Conservation (phyloP, 2,888 invertebrate genomes). For the Leptura quadrifasciata region DNA sequence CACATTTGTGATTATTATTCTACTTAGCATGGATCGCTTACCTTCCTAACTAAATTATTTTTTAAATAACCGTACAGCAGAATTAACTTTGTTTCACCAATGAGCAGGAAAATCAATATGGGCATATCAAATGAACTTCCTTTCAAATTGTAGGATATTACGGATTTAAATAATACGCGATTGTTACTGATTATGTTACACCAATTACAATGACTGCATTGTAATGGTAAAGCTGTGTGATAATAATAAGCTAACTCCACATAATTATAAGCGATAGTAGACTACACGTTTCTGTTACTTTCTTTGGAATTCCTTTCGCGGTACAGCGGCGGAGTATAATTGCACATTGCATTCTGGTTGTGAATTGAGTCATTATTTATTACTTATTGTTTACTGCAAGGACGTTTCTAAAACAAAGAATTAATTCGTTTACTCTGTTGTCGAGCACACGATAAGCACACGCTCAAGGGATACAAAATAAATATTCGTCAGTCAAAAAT, state of each 20-base stretch:
- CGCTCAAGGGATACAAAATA: too few relatives aligned
- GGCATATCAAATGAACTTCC: not conserved
- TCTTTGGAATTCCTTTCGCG: slow-evolving; percentile 15
- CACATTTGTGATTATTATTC: too few relatives aligned
- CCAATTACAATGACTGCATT: slow-evolving; percentile 3
- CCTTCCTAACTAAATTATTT: too few relatives aligned
- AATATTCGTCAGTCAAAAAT: too few relatives aligned
- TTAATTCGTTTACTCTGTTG: too few relatives aligned
- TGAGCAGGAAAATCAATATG: not conserved
- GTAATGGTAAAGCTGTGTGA: slow-evolving; percentile 4
- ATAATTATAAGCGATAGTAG: not conserved
- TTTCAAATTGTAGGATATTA: not conserved
- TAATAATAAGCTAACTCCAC: not conserved
- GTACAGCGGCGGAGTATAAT: not conserved
- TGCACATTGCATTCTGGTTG: not conserved
- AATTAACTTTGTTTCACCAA: not conserved
- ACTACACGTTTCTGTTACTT: slow-evolving; percentile 2
- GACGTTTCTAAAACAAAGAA: slow-evolving; percentile 5
- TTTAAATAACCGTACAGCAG: too few relatives aligned
- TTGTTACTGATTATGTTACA: slow-evolving; percentile 2
- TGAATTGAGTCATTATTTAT: not conserved
- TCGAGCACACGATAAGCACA: too few relatives aligned
- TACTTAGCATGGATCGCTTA: too few relatives aligned
- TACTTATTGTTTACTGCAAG: not conserved
- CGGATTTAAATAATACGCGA: not conserved